phyloP scores from a whole-genome alignment of 2,113 vertebrate species.

The Ariopsis seemanni region DNA sequence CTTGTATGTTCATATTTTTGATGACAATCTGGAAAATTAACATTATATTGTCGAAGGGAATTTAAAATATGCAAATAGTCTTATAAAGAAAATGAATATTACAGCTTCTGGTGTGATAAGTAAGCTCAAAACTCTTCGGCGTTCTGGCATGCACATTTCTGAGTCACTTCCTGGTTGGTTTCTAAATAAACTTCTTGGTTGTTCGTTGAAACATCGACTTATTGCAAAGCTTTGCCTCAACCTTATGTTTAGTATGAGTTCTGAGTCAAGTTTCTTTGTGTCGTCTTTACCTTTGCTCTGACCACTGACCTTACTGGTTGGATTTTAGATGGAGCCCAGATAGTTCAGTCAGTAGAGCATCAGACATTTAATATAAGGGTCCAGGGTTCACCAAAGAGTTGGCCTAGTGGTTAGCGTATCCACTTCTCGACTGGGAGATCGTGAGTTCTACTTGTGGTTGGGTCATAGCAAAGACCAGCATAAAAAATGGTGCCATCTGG shows the following conservation, averaged over 20 bases:
- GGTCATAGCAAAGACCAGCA: no score
- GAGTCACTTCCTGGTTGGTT: background rate
- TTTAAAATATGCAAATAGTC: background rate
- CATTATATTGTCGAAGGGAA: background rate
- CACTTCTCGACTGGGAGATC: no score
- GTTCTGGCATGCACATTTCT: background rate
- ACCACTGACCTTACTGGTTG: background rate
- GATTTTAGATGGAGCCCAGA: background rate
- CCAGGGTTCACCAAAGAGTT: no score
- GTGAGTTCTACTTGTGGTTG: no score
- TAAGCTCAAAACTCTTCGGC: background rate
- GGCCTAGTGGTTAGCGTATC: no score
- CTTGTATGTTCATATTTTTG: slow-evolving; percentile 9
- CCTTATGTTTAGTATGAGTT: background rate
- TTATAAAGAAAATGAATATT: background rate
- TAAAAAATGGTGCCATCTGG: no score
- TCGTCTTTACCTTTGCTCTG: background rate
- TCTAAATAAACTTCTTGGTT: background rate
- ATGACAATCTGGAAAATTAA: slow-evolving; percentile 26
- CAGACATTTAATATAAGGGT: no score
- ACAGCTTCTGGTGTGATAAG: background rate
- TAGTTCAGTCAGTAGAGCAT: no score
- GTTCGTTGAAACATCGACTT: background rate
- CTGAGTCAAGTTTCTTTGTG: background rate
- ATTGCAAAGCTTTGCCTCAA: background rate